Conservation (phyloP, 2,888 invertebrate species). For the Drosophila robusta region DNA sequence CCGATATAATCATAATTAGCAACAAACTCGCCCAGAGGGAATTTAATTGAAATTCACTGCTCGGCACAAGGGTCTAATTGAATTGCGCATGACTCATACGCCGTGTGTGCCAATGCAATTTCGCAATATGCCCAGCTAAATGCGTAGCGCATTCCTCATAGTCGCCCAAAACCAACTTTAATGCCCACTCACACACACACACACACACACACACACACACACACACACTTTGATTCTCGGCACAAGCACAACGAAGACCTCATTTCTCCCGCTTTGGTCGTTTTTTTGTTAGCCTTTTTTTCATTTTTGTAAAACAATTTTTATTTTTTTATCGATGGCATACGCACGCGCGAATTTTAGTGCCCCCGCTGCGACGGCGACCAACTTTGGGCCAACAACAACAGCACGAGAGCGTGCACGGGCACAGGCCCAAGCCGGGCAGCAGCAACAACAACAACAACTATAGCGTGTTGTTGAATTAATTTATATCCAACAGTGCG, state of each 20-base stretch:
- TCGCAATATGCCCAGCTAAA: slow-evolving; percentile 40
- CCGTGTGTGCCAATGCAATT: slow-evolving; percentile 29
- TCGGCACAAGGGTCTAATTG: slow-evolving; percentile 10
- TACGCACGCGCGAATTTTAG: slow-evolving; percentile 81
- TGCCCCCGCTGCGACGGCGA: slow-evolving; percentile 76
- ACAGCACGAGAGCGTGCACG: slow-evolving; percentile 57
- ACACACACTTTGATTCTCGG: slow-evolving; percentile 31
- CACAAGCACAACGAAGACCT: slow-evolving; percentile 63
- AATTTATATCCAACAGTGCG: slow-evolving; percentile 84
- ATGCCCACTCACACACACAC: slow-evolving; percentile 26
- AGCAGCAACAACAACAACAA: slow-evolving; percentile 49
- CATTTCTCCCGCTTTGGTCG: slow-evolving; percentile 70
- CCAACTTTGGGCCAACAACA: slow-evolving; percentile 63
- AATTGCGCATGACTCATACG: slow-evolving; percentile 39
- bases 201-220: background rate
- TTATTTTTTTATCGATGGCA: slow-evolving; percentile 78
- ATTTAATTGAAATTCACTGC: too few species aligned
- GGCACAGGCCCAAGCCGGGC: slow-evolving; percentile 48
- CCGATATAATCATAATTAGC: background rate
- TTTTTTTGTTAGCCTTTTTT: slow-evolving; percentile 38
- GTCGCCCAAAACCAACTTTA: slow-evolving; percentile 52
- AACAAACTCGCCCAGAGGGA: background rate
- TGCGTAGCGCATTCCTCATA: slow-evolving; percentile 58
- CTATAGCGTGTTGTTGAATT: slow-evolving; percentile 84
- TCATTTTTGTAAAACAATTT: slow-evolving; percentile 74